These are phyloP conservation scores for Sebastes minor DNA, from an alignment of 2,797 vertebrate species.

Conservation along the genomic window DNA sequence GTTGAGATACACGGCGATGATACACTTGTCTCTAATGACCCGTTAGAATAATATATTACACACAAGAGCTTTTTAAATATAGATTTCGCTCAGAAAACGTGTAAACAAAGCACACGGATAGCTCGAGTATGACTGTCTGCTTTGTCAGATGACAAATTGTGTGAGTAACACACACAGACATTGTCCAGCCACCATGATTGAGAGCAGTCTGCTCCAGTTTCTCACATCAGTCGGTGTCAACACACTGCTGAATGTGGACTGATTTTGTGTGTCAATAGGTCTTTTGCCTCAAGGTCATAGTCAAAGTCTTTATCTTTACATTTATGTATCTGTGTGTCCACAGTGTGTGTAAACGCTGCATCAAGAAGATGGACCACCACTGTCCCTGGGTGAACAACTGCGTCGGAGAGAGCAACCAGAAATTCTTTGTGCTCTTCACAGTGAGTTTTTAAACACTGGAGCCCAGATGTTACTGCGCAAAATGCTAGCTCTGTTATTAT, in stretches of 20 bases:
- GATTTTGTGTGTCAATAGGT: background rate
- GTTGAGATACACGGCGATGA: background rate
- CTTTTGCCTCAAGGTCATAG: background rate
- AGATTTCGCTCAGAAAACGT: background rate
- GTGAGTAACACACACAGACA: background rate
- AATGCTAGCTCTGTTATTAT: background rate
- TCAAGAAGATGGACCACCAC: slow-evolving; percentile 99
- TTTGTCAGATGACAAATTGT: background rate
- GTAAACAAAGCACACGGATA: background rate
- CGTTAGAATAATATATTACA: background rate
- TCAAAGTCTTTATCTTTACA: background rate
- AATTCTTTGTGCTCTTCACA: slow-evolving; percentile 99
- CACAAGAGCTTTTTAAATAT: slow-evolving; percentile 5
- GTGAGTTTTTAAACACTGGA: slow-evolving; percentile 80
- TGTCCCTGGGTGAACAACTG: slow-evolving; percentile 99
- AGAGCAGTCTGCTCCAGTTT: background rate
- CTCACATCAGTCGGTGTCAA: slow-evolving; percentile 9
- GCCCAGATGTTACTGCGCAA: background rate
- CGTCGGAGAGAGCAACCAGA: slow-evolving; percentile 98
- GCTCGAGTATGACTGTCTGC: background rate
- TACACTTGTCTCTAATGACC: slow-evolving; percentile 4
- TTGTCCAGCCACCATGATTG: background rate
- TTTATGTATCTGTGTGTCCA: slow-evolving; percentile 23
- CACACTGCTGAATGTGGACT: background rate
- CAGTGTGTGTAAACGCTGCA: slow-evolving; percentile 98